Evolutionary conservation across 2,797 vertebrate genomes (phyloP), one percentile per base, ranked within the genome.

Genomic region (Sandelia bainsii): DNA sequence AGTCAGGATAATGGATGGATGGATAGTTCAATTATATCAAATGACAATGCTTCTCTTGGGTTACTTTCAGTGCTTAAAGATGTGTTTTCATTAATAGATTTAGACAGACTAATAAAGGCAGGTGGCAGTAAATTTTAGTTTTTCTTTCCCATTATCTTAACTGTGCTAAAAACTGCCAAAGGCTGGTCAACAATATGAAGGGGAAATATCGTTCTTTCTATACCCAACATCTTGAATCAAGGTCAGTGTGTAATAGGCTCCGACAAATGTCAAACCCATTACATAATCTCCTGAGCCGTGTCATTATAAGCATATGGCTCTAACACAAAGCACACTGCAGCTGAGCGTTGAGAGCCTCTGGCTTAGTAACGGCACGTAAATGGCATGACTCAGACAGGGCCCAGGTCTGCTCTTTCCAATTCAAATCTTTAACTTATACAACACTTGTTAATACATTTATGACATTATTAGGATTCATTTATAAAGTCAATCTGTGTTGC

Each of bases 211-310:
- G 17, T 25, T 73, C 37, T 70, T 52, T 72, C 57, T 69, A 42
- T 0, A 50, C 53, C 64, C 75, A 80, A 62, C 76, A 52, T 82
- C 82, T 82, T 72, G 69, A 84, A 80, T 81, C 72, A 85, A 84
- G 84, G 81, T 88, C 77, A 62, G 42, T 13, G 6, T 83, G 70
- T 87, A 85, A 90, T 81, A 62, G 54, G 60, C 83, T 77, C 54
- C 42, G 83, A 90, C 86, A 90, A 84, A 90, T 86, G 74, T 90
- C 81, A 79, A 87, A 45, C 0, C 32, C 65, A 71, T 90, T 87
- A 77, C 78, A 88, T 69, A 87, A 87, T 81, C 77, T 79, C 60
- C 61, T 53, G 69, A 79, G 82, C 78, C 71, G 75, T 80, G 72
- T 76, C 77, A 75, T 83, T 84, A 81, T 58, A 77, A 67, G 79